Percentiles rank a stretch among this genome's conserved stretches.
Conservation (phyloP, 2,888 invertebrate genomes). For the Dendrolimus houi region DNA sequence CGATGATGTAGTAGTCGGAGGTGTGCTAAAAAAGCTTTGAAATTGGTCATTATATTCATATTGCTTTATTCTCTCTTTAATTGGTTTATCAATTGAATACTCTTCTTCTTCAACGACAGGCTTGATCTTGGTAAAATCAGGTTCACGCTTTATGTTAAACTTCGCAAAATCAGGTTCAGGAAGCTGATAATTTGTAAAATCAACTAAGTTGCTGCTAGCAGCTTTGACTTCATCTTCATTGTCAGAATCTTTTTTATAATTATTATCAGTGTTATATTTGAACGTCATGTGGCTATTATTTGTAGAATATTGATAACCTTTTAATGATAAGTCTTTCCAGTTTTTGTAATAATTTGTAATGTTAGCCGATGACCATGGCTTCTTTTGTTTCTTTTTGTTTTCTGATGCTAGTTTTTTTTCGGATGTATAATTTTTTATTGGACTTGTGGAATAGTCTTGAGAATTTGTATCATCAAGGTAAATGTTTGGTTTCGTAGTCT, state of each 20-base stretch:
- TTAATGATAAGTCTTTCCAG: conserved; percentile 36
- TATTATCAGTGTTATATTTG: conserved; percentile 39
- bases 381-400: conserved; percentile 45
- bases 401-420: conserved; percentile 25
- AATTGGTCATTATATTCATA: conserved; percentile 43
- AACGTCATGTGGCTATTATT: conserved; percentile 51
- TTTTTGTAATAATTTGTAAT: conserved; percentile 32
- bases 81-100: conserved; percentile 26
- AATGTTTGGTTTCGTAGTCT: conserved; percentile 22
- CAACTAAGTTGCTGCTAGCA: conserved; percentile 48
- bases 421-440: conserved; percentile 26
- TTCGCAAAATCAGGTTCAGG: conserved; percentile 39
- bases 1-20: conserved; percentile 33
- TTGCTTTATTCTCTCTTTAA: conserved; percentile 40
- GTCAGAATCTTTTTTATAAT: conserved; percentile 36
- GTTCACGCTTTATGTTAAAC: conserved; percentile 46
- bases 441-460: conserved; percentile 22
- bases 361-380: conserved; percentile 32
- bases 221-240: conserved; percentile 47
- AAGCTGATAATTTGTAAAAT: conserved; percentile 39
- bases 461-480: conserved; percentile 22
- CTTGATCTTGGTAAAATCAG: not conserved
- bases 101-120: conserved; percentile 29
- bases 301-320: conserved; percentile 53
- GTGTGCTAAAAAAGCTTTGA: conserved; percentile 39